Evolutionary conservation across 2,888 invertebrate genomes (phyloP), one percentile per base, ranked within the genome.

Genomic region (Drosophila merina): DNA sequence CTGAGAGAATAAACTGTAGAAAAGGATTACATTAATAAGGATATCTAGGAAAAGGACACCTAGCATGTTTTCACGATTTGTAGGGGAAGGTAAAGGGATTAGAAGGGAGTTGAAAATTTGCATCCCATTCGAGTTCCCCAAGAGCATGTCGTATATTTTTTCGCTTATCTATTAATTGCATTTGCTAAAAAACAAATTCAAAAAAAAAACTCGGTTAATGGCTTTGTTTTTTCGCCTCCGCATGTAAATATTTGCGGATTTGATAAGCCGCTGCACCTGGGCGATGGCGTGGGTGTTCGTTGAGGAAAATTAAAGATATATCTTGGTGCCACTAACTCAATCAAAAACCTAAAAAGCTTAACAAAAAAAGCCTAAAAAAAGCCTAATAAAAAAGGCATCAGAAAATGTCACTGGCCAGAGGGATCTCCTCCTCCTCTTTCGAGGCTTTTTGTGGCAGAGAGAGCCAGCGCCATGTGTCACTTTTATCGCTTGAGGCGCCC

Each of bases 381-480:
- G 20, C 2, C 20, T 20, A 20, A n/a, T n/a, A 20, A 20, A 20
- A 20, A 20, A 20, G 20, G 20, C 20, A n/a, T 30, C 60, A 48
- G 40, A 10, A 60, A 59, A 26, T 60, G 47, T 60, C 60, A 59
- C 60, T 60, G 59, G 59, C 59, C 59, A 58, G 28, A 60, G 60
- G 20, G 20, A 20, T 20, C 20, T 20, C 20, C 20, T 20, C 20
- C 20, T 20, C 20, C 20, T n/a, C n/a, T n/a, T n/a, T n/a, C n/a
- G n/a, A n/a, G n/a, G n/a, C n/a, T n/a, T n/a, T n/a, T n/a, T n/a
- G 14, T 14, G 14, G 14, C 14, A 14, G 14, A 14, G 14, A 20
- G 20, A 40, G 62, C 68, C 68, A 20, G 20, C 33, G 2, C 68
- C 68, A 69, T 68, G 68, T 68, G 69, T 68, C 68, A 68, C 57